Evolutionary conservation across 64 coral and sea anemone species (phyloP), one percentile per base, ranked within the genome.

Genomic region (Orbicella faveolata): DNA sequence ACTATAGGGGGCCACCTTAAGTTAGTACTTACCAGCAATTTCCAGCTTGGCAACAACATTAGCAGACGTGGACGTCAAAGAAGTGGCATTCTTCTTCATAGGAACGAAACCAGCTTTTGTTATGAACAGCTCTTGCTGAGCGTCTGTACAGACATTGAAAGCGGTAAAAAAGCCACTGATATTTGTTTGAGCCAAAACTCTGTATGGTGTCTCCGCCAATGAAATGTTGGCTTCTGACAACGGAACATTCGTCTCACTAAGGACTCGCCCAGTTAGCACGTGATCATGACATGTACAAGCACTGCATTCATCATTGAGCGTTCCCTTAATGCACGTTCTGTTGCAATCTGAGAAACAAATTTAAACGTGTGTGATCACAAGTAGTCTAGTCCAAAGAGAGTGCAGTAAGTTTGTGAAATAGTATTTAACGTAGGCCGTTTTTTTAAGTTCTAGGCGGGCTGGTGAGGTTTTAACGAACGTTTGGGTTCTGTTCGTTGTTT

Each of bases 51-150:
- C 51, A 10, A 54, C 14, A 34, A 89, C 21, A 1, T 30, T 53
- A 11, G 54, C 57, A 5, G 74, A 41, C 3, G 87, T 78, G 76
- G 20, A 4, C 16, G 53, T 64, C 18, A n/a, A 36, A 0, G 64
- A 48, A 39, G 55, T 62, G 13, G 87, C 14, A 2, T 7, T 77
- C 20, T 37, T 0, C 17, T 26, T 37, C 21, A 44, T 14, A 12
- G 87, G 74, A 20, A 89, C 87, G 64, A 44, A 89, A 6, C 87
- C 87, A 12, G 61, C 19, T 63, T 77, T 78, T 1, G 53, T 78
- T 13, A 89, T 20, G 3, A 89, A 21, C 33, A 78, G 57, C 33
- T 34, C 48, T 6, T 89, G 25, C 19, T 63, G 30, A 37, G 9
- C 53, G 53, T 55, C 33, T 89, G 87, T 74, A 37, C 87, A 89